phyloP scores from a whole-genome alignment of 2,113 vertebrate species.

The Ursus arctos region DNA sequence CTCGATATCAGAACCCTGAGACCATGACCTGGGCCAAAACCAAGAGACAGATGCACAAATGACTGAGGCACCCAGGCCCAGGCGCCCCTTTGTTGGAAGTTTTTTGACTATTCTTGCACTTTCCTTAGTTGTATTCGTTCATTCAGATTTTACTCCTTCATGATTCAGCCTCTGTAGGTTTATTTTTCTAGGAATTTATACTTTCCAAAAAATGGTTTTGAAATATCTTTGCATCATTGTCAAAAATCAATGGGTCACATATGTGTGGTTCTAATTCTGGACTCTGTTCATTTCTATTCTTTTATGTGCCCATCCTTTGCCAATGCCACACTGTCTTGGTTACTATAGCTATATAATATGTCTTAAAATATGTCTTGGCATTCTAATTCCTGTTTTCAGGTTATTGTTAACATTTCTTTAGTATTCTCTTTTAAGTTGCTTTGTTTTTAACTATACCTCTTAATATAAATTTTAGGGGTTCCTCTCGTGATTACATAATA shows the following conservation, averaged over 20 bases:
- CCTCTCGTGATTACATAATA: neutral
- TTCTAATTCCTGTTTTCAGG: neutral
- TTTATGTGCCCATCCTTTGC: neutral
- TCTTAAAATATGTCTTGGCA: neutral
- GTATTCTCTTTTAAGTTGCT: neutral
- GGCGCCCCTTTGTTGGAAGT: neutral
- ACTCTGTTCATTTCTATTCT: neutral
- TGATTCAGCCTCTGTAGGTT: neutral
- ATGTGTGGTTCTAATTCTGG: neutral
- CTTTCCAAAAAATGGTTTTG: neutral
- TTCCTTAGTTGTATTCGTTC: neutral
- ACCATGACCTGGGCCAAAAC: neutral
- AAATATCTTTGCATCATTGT: neutral
- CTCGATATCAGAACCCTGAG: neutral
- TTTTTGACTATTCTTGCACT: neutral
- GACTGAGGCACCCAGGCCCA: neutral
- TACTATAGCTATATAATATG: neutral
- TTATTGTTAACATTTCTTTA: neutral
- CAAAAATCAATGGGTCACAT: neutral
- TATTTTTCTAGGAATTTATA: neutral
- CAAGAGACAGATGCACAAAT: neutral
- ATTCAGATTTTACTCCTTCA: neutral
- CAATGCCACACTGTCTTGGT: neutral
- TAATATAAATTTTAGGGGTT: neutral
- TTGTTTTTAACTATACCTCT: neutral